Evolutionary conservation across 1,140 invertebrate species (phyloP), one percentile per base, ranked within the genome.

Genomic region (Neotoxoptera formosana): DNA sequence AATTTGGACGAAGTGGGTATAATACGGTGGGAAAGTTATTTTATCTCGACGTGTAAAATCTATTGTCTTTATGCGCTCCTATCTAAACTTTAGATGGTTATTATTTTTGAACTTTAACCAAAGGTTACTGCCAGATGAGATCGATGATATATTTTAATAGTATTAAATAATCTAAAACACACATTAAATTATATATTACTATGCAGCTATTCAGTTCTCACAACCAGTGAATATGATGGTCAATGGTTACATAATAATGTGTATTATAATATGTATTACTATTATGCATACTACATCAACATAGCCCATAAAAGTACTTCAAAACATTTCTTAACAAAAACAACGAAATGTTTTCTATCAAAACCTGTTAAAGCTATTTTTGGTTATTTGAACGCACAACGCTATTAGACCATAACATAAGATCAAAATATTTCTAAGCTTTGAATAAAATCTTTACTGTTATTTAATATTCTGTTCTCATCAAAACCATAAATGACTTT

Each of bases 61-160:
- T 88, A 88, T 88, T 88, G 87, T 88, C 87, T 51, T 51, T 88
- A n/a, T 51, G n/a, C 48, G 23, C 48, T 88, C 17, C 47, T 88
- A 51, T 88, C 48, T 36, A 51, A 88, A 88, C 87, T 88, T 88
- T 88, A 34, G 20, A 53, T n/a, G 87, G 87, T 51, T 88, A 48
- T 88, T 34, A 48, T 51, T 88, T 88, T 88, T 88, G 87, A 88
- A 88, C 47, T 88, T 48, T 88, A 88, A 48, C 47, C 48, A 53
- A 21, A n/a, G 30, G 47, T 51, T 34, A 88, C 86, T 48, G 6
- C 87, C 8, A n/a, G 87, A 51, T 45, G 87, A 51, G 47, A 88
- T 51, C 87, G 30, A 84, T 84, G 21, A 36, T 84, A 84, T 23
- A 84, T 41, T 84, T 84, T 25, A 84, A 41, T 36, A 36, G 23